Evolutionary conservation across 2,113 vertebrate genomes (phyloP), one percentile per base, ranked within the genome.

Genomic region (Odobenus rosmarus): DNA sequence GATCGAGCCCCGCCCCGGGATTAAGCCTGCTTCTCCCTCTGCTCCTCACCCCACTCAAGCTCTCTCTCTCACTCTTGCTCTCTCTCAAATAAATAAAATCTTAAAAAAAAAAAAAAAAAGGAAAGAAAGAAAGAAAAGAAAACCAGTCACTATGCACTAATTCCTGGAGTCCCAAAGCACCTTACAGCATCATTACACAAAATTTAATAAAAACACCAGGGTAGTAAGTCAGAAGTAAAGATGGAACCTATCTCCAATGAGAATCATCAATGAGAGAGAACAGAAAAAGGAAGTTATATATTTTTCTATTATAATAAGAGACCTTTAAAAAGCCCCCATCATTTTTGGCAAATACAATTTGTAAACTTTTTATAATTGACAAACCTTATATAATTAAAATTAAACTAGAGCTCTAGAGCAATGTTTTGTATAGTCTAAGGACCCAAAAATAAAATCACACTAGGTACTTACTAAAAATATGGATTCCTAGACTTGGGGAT

Each of bases 371-470:
- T 5, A 7, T 31, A 77, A 67, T 61, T 77, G 69, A 59, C 26
- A 51, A 76, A n/a, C 2, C 26, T 76, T 55, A 81, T 3, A 5
- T 88, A 64, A 86, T 77, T 93, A 74, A 96, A 95, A 86, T 82
- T 72, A 57, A 46, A 23, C 39, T 64, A 84, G 7, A 87, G 7
- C 26, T 80, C 55, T 74, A 84, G 5, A 72, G 11, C 28, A 90
- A 64, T 62, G n/a, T 42, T 64, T 84, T 88, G 7, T 51, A 82
- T 74, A 42, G 28, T 39, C 36, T 76, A 42, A 81, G 57, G 26
- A 95, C 21, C 21, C 46, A 23, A 96, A 95, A 74, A 92, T 80
- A 74, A 93, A 93, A 46, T 42, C 26, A 90, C 21, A 67, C 24
- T 53, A 77, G 53, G n/a, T 39, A 83, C 23, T 81, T 94, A 16